Evolutionary conservation across 2,113 vertebrate genomes (phyloP).

Genomic region (Osmerus mordax): DNA sequence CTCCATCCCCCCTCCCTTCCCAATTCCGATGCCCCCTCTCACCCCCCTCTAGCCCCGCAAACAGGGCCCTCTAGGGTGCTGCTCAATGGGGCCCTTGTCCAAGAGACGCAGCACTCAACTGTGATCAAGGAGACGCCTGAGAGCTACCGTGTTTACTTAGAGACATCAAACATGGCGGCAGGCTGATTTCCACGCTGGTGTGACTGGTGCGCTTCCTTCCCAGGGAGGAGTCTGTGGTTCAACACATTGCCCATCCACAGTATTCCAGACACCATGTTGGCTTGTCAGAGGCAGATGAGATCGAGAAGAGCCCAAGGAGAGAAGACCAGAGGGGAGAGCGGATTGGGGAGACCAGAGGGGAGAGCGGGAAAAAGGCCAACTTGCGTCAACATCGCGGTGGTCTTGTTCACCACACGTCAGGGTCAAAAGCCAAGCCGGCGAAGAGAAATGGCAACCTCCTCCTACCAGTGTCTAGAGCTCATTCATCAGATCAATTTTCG

Average conservation of each 20-base stretch:
- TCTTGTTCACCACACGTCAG: not conserved
- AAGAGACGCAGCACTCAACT: conserved; percentile 57
- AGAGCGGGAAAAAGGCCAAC: no score
- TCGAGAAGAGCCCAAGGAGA: no score
- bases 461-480: not conserved
- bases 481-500: not conserved
- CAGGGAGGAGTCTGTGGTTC: not conserved
- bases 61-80: conserved; percentile 39
- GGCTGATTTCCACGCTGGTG: conserved; percentile 48
- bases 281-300: no score
- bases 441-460: not conserved
- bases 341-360: no score
- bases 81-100: conserved; percentile 66
- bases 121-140: conserved; percentile 25
- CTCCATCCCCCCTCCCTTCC: not conserved
- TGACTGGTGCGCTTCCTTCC: conserved; percentile 13
- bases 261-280: no score
- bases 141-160: conserved; percentile 49
- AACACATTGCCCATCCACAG: no score
- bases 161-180: conserved; percentile 54
- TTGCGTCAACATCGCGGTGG: no score
- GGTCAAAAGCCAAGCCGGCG: not conserved
- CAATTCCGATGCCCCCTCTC: no score
- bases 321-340: no score
- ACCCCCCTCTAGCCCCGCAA: conserved; percentile 19